Evolutionary conservation across 2,888 invertebrate genomes (phyloP), one percentile per base, ranked within the genome.

Genomic region (Cheilosia urbana): DNA sequence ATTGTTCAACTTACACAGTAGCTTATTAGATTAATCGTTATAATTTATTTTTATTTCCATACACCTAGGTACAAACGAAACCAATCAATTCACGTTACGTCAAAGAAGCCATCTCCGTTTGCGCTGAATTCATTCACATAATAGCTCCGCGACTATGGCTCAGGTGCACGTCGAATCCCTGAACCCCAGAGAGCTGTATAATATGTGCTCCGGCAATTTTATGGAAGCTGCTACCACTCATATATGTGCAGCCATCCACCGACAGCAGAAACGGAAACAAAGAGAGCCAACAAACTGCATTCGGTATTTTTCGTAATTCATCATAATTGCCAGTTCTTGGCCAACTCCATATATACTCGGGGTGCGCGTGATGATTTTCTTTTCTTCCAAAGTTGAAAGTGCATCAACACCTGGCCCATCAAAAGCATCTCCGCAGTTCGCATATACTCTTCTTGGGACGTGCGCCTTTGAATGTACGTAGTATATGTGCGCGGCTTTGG

Each of bases 331-430:
- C 27, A 76, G 76, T 80, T 76, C 76, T 80, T 80, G 75, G 71
- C 80, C 75, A 85, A 80, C 76, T 80, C 30, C 0, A 30, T 9
- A 30, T 80, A 30, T 9, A 30, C 85, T 71, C 47, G 80, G 7
- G 49, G 76, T 49, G 85, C 66, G 76, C 85, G 80, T 85, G 85
- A 85, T 85, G 72, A 72, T 68, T 71, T 79, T 71, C 49, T 68
- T 75, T 79, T 37, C 11, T 51, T 60, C 49, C 62, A 81, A 72
- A 77, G 85, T 85, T 85, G 66, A 81, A 85, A 85, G 85, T 85
- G 85, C 85, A 85, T 85, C 85, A 85, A 85, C 85, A 85, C 85
- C 85, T 85, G 85, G 85, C 76, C 72, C 85, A 81, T 75, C 76
- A 68, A 63, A 71, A 72, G 62, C 85, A 72, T 84, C 84, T 79